Base-by-base conservation (phyloP, 1,140 invertebrate genomes). In the Drosophila kanapiae region DNA sequence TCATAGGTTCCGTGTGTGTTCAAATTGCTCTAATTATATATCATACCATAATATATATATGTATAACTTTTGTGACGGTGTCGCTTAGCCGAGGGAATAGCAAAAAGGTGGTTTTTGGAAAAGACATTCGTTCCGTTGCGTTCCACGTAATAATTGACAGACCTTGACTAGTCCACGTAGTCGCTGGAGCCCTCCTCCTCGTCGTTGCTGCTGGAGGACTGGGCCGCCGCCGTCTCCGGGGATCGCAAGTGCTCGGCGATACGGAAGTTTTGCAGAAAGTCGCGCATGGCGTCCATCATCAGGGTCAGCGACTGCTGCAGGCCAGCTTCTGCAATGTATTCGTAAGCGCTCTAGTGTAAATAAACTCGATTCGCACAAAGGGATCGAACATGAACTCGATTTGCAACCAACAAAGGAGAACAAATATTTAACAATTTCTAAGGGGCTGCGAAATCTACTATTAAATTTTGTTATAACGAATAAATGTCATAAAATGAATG, bases 271-370 rank as follows among this genome's bases (percentile, higher is more conserved):
- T 94, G 94, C 10, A 97, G 88, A 40, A 97, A 93, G 81, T 96
- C 95, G 18, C 96, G 91, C 95, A 97, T 96, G 4, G 96, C 96
- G 82, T 96, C 95, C 64, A 97, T 93, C 33, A 96, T 93, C 3
- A 94, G 94, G 2, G 94, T 95, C 3, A 96, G 94, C 62, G 95
- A 95, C 37, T 94, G 93, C 54, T 87, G 83, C 3, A 88, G 31
- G 94, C 93, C n/a, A 96, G 92, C 75, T 95, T 95, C 63, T 93
- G 56, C 1, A 58, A 64, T 42, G 54, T 49, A 37, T 61, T 27
- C 10, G 48, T 13, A 69, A 54, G 43, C 3, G 10, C 16, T 51
- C n/a, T 33, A 11, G 10, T 11, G 48, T 33, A 16, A 51, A 31
- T 16, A 31, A n/a, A 31, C 6, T 29, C 1, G 8, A 31, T 31